Evolutionary conservation across 2,888 invertebrate genomes (phyloP).

Genomic region (Diarsia rubi): DNA sequence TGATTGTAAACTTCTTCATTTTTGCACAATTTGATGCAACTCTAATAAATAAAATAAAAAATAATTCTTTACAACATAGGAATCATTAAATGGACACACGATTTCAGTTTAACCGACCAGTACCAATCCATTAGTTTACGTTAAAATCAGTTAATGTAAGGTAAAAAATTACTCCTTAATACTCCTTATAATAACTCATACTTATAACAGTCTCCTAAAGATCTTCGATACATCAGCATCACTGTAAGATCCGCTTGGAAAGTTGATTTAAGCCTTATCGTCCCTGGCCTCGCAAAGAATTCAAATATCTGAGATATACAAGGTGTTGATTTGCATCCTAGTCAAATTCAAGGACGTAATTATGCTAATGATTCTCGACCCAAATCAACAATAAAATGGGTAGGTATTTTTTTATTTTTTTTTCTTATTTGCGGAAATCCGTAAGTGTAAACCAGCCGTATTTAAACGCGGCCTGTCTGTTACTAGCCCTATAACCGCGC

Average conservation of each 20-base stretch:
- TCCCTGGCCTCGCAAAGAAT: slow-evolving; percentile 50
- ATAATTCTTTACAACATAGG: too few relatives aligned
- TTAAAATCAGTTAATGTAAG: not conserved
- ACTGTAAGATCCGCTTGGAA: slow-evolving; percentile 47
- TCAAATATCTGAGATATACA: slow-evolving; percentile 36
- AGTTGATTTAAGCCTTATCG: slow-evolving; percentile 36
- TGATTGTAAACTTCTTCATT: not conserved
- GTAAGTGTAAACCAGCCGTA: too few relatives aligned
- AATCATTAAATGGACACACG: not conserved
- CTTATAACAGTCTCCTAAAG: not conserved
- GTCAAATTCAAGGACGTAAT: too few relatives aligned
- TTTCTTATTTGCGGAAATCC: too few relatives aligned
- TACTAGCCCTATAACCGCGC: too few relatives aligned
- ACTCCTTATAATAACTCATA: not conserved
- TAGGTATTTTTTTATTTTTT: too few relatives aligned
- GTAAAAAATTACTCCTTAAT: too few relatives aligned
- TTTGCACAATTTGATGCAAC: not conserved
- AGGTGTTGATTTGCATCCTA: too few relatives aligned
- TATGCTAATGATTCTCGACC: too few relatives aligned
- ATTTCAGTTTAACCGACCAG: not conserved
- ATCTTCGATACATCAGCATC: not conserved
- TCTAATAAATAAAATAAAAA: too few relatives aligned
- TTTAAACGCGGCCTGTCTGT: too few relatives aligned
- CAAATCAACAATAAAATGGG: too few relatives aligned
- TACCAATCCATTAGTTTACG: not conserved